Conservation (phyloP, 2,888 invertebrate species). For the Rugalucina vietnamica region DNA sequence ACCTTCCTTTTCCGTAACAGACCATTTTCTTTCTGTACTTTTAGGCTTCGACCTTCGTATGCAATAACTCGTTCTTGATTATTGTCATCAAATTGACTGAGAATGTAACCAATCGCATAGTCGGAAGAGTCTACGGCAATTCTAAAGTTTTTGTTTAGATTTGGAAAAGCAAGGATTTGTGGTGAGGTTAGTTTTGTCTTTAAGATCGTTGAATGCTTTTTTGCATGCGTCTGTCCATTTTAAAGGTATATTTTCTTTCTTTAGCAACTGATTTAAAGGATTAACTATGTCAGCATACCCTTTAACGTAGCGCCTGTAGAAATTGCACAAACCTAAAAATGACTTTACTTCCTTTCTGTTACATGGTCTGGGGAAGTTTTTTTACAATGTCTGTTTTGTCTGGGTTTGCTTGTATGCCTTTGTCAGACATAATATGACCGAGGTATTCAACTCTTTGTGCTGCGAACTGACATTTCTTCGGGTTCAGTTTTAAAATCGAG, state of each 20-base stretch:
- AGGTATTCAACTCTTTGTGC: constrained; percentile 44
- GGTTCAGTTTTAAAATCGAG: constrained; percentile 51
- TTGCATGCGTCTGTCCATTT: constrained; percentile 39
- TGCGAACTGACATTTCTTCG: constrained; percentile 57
- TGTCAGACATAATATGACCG: constrained; percentile 53
- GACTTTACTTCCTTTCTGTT: constrained; percentile 27
- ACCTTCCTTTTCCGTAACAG: too few species aligned
- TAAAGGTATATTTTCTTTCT: constrained; percentile 32
- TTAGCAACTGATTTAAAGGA: constrained; percentile 49
- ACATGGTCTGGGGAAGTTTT: constrained; percentile 37
- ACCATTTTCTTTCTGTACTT: too few species aligned
- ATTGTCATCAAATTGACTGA: constrained; percentile 28
- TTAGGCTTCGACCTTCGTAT: too few species aligned
- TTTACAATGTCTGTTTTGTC: constrained; percentile 36
- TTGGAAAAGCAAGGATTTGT: constrained; percentile 40
- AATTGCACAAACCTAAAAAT: constrained; percentile 42
- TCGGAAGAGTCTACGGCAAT: constrained; percentile 42
- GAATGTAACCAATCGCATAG: constrained; percentile 33
- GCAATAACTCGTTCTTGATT: constrained; percentile 37
- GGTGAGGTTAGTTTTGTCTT: constrained; percentile 10
- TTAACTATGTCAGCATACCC: constrained; percentile 40
- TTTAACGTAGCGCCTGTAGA: constrained; percentile 50
- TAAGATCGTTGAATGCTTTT: constrained; percentile 24
- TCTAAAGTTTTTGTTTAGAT: constrained; percentile 26
- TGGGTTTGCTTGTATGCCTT: constrained; percentile 41